Base-by-base conservation (phyloP, 2,113 vertebrate genomes). In the Casuarius casuarius region DNA sequence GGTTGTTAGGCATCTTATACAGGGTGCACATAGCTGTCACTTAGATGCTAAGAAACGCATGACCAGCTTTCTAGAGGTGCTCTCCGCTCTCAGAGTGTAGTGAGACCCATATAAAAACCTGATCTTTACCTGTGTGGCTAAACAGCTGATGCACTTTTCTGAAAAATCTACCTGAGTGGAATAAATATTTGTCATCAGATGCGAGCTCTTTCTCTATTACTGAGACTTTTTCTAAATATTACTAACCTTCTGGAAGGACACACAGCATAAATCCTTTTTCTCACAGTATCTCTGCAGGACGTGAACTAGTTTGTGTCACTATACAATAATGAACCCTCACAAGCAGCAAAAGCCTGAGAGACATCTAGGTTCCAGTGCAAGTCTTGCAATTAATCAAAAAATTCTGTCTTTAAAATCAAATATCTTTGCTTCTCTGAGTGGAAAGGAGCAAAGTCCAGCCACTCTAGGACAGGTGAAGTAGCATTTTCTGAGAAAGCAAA, bases 11-110 rank as follows among this genome's bases (percentile, higher is more conserved):
- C 29, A 33, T 49, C 29, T 23, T 2, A 21, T 12, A 40, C 22
- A 1, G 1, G 17, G 12, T 4, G 9, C 9, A 11, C 9, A 11
- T 1, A 7, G 9, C 20, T 23, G 16, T 44, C 22, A 4, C 7
- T 21, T 23, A 9, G 15, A 6, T 38, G 61, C 14, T 49, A 23
- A 65, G 49, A 65, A 78, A 75, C 5, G 23, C n/a, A 78, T 26
- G 4, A 76, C 46, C 63, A 71, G 68, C 28, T 68, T 72, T 23
- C 76, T 15, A 40, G 62, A 89, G 1, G 28, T 28, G 26, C 16
- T 82, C 18, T 31, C 15, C 18, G 35, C 38, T 48, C 80, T 38
- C 38, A 38, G 38, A 38, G 38, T 38, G 9, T 1, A 42, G 46
- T 17, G 71, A 80, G 20, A 20, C 58, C 49, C 44, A 22, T 29